Evolutionary conservation across 2,888 invertebrate species (phyloP).

Genomic region (Mesochorus sp.): DNA sequence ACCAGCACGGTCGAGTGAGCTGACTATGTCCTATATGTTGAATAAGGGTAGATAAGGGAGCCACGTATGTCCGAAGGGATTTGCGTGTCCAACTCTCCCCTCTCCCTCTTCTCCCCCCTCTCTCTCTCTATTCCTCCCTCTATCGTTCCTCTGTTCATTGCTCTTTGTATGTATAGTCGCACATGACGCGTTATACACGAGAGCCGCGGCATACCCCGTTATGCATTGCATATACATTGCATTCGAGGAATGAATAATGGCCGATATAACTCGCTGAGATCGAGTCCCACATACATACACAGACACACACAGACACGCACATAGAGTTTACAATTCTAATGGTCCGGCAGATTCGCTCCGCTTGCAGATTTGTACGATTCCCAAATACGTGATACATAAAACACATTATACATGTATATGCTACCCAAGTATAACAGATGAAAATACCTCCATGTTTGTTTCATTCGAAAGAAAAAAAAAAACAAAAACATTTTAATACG

Average conservation of each 20-base stretch:
- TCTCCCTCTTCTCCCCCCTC: conserved; percentile 3
- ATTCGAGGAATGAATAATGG: conserved; percentile 65
- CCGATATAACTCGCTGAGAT: conserved; percentile 63
- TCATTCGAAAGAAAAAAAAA: too few relatives aligned
- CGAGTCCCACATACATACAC: conserved; percentile 60
- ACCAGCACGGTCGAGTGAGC: conserved; percentile 33
- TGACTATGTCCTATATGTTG: conserved; percentile 43
- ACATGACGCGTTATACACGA: conserved; percentile 31
- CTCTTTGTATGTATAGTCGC: conserved; percentile 23
- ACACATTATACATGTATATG: conserved; percentile 6
- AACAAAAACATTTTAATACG: too few relatives aligned
- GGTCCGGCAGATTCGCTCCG: conserved; percentile 66
- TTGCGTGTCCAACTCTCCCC: conserved; percentile 58
- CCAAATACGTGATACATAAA: background rate
- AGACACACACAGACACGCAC: too few relatives aligned
- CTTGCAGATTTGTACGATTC: conserved; percentile 53
- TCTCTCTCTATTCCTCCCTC: background rate
- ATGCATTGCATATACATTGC: conserved; percentile 41
- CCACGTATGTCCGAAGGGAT: conserved; percentile 62
- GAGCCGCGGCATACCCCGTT: conserved; percentile 23
- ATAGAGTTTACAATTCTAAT: conserved; percentile 72
- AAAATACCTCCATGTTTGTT: too few relatives aligned
- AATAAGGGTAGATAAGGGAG: conserved; percentile 64
- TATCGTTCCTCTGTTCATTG: conserved; percentile 25
- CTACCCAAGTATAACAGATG: too few relatives aligned